These are phyloP conservation scores for Acromyrmex echinatior DNA, from an alignment of 1,140 invertebrate genomes.

Conservation along the genomic window DNA sequence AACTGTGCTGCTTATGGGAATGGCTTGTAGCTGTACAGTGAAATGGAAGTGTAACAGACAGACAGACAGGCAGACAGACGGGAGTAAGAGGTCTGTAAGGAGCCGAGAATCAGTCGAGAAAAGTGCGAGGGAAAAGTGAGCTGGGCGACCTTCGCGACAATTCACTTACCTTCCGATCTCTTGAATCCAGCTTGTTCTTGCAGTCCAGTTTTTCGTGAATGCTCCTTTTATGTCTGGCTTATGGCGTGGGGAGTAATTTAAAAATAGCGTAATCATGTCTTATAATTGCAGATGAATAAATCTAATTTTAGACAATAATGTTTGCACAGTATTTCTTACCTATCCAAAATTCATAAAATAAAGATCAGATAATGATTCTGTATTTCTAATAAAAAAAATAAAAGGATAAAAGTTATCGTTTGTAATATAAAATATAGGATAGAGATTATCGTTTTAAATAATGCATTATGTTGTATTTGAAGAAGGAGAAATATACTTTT, in stretches of 20 bases:
- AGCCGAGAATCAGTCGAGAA: conserved; percentile 70
- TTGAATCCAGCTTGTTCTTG: conserved; percentile 66
- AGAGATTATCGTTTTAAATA: background rate
- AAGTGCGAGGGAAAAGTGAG: conserved; percentile 80
- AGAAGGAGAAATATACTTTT: background rate
- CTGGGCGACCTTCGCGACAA: conserved; percentile 82
- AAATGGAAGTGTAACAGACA: conserved; percentile 60
- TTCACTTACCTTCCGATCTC: conserved; percentile 68
- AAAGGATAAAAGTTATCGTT: background rate
- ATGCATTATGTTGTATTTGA: background rate
- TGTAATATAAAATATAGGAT: background rate
- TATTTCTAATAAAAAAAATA: background rate
- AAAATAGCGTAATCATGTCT: background rate
- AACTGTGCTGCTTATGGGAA: conserved; percentile 30
- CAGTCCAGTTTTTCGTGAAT: conserved; percentile 58
- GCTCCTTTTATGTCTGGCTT: conserved; percentile 14
- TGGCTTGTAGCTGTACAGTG: conserved; percentile 1
- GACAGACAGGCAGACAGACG: conserved; percentile 37
- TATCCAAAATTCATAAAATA: background rate
- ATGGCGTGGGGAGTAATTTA: background rate
- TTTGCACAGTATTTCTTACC: background rate
- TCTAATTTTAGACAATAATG: conserved; percentile 22
- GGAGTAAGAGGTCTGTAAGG: conserved; percentile 67
- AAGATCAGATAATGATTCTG: background rate
- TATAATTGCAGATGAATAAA: background rate